Evolutionary conservation across 2,113 vertebrate species (phyloP), one percentile per base, ranked within the genome.

Genomic region (Elanus axillaris): DNA sequence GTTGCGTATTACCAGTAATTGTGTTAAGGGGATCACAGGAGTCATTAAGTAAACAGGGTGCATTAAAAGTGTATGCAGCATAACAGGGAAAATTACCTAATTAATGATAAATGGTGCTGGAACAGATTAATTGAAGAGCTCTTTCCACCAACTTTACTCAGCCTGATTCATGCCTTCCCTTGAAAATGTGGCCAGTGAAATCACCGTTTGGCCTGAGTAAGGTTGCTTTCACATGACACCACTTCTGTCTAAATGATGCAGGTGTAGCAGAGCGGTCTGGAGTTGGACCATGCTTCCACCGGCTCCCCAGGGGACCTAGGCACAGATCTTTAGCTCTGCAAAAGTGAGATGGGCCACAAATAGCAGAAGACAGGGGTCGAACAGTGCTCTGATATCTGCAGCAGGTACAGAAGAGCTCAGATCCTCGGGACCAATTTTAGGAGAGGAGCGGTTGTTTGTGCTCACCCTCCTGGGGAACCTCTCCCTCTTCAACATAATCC

Each of bases 21-120:
- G 53, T 91, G 77, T 97, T 96, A 90, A 66, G 77, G 72, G 74
- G 73, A 97, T 94, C 93, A 50, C 80, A 93, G 87, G 84, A 93
- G 66, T 93, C 95, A 67, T 95, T 94, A 93, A 93, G 92, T 79
- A 97, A 97, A 97, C 95, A 97, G 89, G 74, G 74, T 58, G 89
- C 60, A 59, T 45, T 97, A 72, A 82, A 94, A 95, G 69, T 66
- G 66, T 68, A 80, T 13, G 7, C 40, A 8, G 56, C 64, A 27
- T 77, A 93, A 89, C 6, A 42, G 88, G 68, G 77, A 90, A 90
- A 94, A 86, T 95, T 38, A 64, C 76, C 84, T 96, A 91, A 94
- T 94, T 85, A 94, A 73, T 95, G 87, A 94, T 85, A 62, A 86
- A 88, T 73, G 58, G 47, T 34, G 77, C 48, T 91, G 55, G 62